phyloP scores from a whole-genome alignment of 2,888 invertebrate genomes.

The Pandemis cinnamomeana region DNA sequence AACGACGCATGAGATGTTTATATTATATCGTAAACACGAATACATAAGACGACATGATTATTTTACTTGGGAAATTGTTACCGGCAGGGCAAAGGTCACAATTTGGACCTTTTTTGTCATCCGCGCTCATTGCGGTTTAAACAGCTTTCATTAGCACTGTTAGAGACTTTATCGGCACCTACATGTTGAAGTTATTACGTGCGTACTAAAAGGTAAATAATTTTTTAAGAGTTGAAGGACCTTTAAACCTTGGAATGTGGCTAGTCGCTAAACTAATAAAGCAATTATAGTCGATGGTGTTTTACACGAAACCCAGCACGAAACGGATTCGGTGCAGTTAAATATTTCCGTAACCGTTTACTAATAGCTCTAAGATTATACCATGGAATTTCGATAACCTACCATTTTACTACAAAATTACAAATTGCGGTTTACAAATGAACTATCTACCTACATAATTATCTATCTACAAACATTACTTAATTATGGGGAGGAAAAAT shows the following conservation, averaged over 20 bases:
- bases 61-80: conserved; percentile 11
- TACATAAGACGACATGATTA: conserved; percentile 10
- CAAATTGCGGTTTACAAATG: too few relatives aligned
- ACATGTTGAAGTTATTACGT: neutral
- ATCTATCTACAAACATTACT: too few relatives aligned
- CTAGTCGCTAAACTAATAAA: neutral
- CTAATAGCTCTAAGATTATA: too few relatives aligned
- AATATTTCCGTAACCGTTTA: neutral
- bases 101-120: neutral
- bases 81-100: neutral
- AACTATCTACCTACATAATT: too few relatives aligned
- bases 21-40: conserved; percentile 3
- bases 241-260: neutral
- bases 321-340: neutral
- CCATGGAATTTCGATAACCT: too few relatives aligned
- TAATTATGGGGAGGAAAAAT: too few relatives aligned
- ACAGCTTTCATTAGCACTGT: neutral
- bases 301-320: neutral
- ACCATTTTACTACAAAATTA: too few relatives aligned
- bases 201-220: neutral
- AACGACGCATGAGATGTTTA: conserved; percentile 15
- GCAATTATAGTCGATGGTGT: neutral
- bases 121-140: neutral
- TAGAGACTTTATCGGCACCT: neutral
- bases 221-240: neutral